phyloP scores from a whole-genome alignment of 2,797 vertebrate species.

The Pipistrellus pygmaeus region DNA sequence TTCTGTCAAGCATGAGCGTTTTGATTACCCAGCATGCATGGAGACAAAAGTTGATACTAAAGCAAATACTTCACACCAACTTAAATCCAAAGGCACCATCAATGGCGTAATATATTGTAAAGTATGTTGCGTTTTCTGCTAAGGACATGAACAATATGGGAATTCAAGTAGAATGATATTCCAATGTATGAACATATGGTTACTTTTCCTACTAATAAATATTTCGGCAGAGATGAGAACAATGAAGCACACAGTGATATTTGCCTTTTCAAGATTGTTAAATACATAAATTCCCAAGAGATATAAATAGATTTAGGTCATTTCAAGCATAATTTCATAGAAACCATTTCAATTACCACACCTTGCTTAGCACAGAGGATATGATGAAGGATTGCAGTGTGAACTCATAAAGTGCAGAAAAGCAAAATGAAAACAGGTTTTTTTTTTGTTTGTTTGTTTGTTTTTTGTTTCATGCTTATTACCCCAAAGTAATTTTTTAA shows the following conservation, averaged over 20 bases:
- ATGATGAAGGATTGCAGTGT: background rate
- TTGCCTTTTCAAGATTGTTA: constrained; percentile 69
- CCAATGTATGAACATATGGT: constrained; percentile 59
- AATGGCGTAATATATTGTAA: constrained; percentile 46
- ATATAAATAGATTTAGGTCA: constrained; percentile 41
- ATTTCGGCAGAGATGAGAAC: constrained; percentile 68
- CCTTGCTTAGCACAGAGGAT: background rate
- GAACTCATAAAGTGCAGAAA: constrained; percentile 22
- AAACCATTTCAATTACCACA: background rate
- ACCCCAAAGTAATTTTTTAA: constrained; percentile 3
- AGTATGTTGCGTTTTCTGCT: constrained; percentile 49
- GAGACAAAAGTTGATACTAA: constrained; percentile 42
- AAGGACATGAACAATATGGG: constrained; percentile 46
- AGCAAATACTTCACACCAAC: constrained; percentile 30
- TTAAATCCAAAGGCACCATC: constrained; percentile 47
- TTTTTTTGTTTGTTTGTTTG: too few relatives aligned
- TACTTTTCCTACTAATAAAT: constrained; percentile 79
- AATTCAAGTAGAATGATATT: constrained; percentile 70
- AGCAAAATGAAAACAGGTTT: background rate
- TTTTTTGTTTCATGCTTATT: background rate
- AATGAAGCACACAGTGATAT: constrained; percentile 69
- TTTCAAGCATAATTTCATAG: constrained; percentile 60
- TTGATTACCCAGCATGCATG: constrained; percentile 73
- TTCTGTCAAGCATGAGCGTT: constrained; percentile 67
- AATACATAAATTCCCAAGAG: constrained; percentile 50